Conservation (phyloP, 2,888 invertebrate species). For the Abrostola triplasia region DNA sequence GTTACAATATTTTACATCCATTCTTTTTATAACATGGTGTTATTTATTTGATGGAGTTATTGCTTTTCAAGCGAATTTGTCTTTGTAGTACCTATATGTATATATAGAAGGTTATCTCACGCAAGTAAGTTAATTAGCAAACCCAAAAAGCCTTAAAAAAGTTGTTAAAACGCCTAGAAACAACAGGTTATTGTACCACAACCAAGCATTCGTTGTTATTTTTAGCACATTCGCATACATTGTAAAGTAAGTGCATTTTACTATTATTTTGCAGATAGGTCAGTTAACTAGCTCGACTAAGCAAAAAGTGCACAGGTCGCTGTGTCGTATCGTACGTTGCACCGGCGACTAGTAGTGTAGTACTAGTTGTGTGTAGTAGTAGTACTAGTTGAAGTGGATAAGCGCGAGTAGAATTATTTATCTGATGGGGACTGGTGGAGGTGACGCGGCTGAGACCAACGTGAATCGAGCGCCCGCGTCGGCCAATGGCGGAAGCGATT, state of each 20-base stretch:
- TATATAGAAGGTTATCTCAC: too few species aligned
- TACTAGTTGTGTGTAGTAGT: too few species aligned
- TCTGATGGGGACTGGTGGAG: constrained; percentile 64
- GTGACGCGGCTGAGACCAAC: constrained; percentile 49
- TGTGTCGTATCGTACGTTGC: constrained; percentile 57
- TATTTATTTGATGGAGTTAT: background rate
- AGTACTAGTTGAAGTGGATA: constrained; percentile 74
- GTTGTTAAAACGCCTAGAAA: too few species aligned
- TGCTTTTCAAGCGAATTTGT: too few species aligned
- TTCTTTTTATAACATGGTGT: background rate
- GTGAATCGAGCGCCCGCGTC: constrained; percentile 4
- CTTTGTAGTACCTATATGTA: too few species aligned
- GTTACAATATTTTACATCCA: background rate
- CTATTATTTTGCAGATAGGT: constrained; percentile 51
- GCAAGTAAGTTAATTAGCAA: too few species aligned
- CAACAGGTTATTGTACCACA: constrained; percentile 17
- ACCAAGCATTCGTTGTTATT: constrained; percentile 30
- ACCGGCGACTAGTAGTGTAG: constrained; percentile 71
- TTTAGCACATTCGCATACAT: constrained; percentile 41
- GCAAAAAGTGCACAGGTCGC: constrained; percentile 60
- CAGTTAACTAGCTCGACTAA: constrained; percentile 50
- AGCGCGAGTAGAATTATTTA: constrained; percentile 79
- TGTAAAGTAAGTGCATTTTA: constrained; percentile 33
- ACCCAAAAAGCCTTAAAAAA: too few species aligned
- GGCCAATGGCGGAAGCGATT: constrained; percentile 45